Percentiles rank a stretch among this genome's conserved stretches.
Conservation (phyloP, 2,888 invertebrate species). For the Serripes groenlandicus region DNA sequence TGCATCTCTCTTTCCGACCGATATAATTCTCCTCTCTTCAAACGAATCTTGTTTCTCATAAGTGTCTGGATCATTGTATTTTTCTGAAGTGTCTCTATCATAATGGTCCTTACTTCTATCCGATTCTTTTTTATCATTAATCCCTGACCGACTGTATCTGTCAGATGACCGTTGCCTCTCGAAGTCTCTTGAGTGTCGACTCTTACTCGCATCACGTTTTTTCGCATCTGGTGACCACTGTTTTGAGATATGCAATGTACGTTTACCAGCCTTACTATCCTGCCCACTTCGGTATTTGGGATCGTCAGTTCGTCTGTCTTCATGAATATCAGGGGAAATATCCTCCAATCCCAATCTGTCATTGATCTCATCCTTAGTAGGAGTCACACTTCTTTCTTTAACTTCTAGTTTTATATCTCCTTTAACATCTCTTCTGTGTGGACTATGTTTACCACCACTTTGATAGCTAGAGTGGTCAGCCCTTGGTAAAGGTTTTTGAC, state of each 20-base stretch:
- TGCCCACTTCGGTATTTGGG: background rate
- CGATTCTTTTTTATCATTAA: background rate
- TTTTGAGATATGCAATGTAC: slow-evolving; percentile 3
- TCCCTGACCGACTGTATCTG: background rate
- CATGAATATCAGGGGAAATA: slow-evolving; percentile 48
- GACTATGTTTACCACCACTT: background rate
- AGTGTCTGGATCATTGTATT: background rate
- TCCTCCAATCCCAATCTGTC: slow-evolving; percentile 58
- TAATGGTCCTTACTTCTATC: background rate
- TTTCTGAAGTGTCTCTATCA: background rate
- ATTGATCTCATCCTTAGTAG: slow-evolving; percentile 58
- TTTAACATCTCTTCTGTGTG: background rate
- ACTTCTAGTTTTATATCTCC: background rate
- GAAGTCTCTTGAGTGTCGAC: background rate
- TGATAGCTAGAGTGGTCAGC: background rate
- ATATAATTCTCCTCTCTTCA: slow-evolving; percentile 46
- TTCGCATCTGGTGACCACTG: background rate
- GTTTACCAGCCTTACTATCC: background rate
- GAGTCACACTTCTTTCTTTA: slow-evolving; percentile 43
- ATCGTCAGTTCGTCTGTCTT: slow-evolving; percentile 27
- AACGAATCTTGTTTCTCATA: background rate
- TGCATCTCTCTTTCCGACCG: slow-evolving; percentile 31
- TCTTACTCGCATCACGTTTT: background rate
- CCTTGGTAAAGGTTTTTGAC: background rate
- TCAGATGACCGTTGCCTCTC: background rate